Conservation (phyloP, 1,140 invertebrate species). For the Trialeurodes vaporariorum region DNA sequence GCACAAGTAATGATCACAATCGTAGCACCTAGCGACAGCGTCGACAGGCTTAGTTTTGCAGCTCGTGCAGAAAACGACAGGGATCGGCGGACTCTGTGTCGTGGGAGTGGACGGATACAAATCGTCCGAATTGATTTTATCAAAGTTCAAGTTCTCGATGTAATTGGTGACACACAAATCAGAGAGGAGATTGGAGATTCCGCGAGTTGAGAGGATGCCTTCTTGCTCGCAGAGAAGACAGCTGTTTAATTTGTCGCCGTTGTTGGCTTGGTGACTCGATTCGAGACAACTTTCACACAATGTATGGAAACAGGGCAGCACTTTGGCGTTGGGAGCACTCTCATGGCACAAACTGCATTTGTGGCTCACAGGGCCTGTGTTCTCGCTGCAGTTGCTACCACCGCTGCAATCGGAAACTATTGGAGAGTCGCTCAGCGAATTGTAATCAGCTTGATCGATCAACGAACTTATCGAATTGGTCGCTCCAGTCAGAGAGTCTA, state of each 20-base stretch:
- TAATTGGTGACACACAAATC: slow-evolving; percentile 51
- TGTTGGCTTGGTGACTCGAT: slow-evolving; percentile 50
- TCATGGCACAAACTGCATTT: slow-evolving; percentile 75
- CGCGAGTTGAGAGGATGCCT: slow-evolving; percentile 45
- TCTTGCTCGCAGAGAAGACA: slow-evolving; percentile 71
- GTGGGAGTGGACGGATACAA: slow-evolving; percentile 6
- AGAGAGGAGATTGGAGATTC: slow-evolving; percentile 47
- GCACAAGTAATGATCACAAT: slow-evolving; percentile 91
- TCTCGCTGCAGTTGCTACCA: slow-evolving; percentile 33
- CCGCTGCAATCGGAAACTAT: slow-evolving; percentile 71
- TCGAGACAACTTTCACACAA: slow-evolving; percentile 72
- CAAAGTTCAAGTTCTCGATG: slow-evolving; percentile 25
- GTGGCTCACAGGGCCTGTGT: slow-evolving; percentile 44
- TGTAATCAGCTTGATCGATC: slow-evolving; percentile 48
- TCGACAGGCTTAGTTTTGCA: slow-evolving; percentile 76
- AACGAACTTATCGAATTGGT: slow-evolving; percentile 70
- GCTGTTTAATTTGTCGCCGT: slow-evolving; percentile 60
- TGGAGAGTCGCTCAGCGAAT: slow-evolving; percentile 52
- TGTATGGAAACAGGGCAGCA: slow-evolving; percentile 68
- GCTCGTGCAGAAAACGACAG: slow-evolving; percentile 58
- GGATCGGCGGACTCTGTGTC: slow-evolving; percentile 7
- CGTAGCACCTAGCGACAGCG: slow-evolving; percentile 82
- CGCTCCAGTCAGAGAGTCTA: slow-evolving; percentile 77
- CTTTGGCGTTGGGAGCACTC: slow-evolving; percentile 54
- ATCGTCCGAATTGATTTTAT: background rate